Base-by-base conservation (phyloP, 2,888 invertebrate species). In the Leucophora obtusa region DNA sequence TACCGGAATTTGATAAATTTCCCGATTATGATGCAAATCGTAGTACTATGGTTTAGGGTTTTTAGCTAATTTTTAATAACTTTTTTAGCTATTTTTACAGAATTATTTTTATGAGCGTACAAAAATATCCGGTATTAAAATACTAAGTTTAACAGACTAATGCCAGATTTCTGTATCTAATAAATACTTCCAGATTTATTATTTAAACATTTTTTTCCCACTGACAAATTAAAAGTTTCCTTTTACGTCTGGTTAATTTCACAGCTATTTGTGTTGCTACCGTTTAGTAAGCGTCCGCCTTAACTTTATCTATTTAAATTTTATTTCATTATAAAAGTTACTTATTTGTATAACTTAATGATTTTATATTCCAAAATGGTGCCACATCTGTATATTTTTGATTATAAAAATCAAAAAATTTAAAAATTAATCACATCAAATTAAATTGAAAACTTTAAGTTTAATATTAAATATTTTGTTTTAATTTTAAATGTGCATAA, bases 401-500 rank as follows among this genome's bases (percentile, higher is more conserved):
- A 38, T n/a, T 54, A n/a, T 15, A 47, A 24, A 56, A 66, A 54
- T 54, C n/a, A n/a, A n/a, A n/a, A n/a, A n/a, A n/a, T n/a, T 11
- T 38, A 18, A 54, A 53, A 35, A 38, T 65, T 62, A 47, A 47
- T 47, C 3, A 47, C 43, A n/a, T 47, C 8, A 38, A 38, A 47
- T 47, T 47, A 47, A 47, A 5, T 47, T 47, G 2, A 14, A 43
- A 11, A 43, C 21, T 21, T 60, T 38, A 21, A 14, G 10, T n/a
- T 47, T 51, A 51, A 51, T 62, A 75, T 38, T 50, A 74, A 56
- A 1, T 51, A 62, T 33, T 71, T 75, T 79, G 60, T 75, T 71
- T 56, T 73, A 69, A 76, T 66, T 71, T 76, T 14, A 81, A 76
- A 77, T 73, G 65, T 73, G 69, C 69, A 81, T 77, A 73, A 77